These are phyloP conservation scores for Lampropteryx suffumata DNA, from an alignment of 2,888 invertebrate species.

Conservation along the genomic window DNA sequence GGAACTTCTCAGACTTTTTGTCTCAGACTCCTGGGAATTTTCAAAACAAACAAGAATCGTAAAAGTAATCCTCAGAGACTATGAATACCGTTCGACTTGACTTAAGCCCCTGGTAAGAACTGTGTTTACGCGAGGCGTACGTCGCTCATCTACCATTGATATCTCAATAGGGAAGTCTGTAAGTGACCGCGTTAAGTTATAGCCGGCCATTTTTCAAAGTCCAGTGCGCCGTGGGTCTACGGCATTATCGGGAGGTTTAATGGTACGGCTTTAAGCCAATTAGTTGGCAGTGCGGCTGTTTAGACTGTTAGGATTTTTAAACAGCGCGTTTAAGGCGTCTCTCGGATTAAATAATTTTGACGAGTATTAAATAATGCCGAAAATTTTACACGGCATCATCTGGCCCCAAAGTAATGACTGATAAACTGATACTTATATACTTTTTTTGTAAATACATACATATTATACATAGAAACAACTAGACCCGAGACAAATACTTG, in stretches of 20 bases:
- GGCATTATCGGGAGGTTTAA: constrained; percentile 66
- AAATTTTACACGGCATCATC: too few species aligned
- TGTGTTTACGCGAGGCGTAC: constrained; percentile 63
- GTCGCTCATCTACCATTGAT: constrained; percentile 77
- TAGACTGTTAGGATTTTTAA: constrained; percentile 21
- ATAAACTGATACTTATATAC: too few species aligned
- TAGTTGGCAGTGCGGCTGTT: constrained; percentile 50
- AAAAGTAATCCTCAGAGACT: too few species aligned
- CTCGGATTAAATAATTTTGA: too few species aligned
- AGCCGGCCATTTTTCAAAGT: constrained; percentile 75
- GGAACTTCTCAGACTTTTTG: too few species aligned
- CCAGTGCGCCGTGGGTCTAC: constrained; percentile 50
- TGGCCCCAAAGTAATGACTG: too few species aligned
- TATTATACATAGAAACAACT: too few species aligned
- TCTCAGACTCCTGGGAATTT: too few species aligned
- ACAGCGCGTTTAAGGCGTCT: background rate
- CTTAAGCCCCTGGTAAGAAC: constrained; percentile 41
- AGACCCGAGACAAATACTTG: too few species aligned
- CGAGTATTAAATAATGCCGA: too few species aligned
- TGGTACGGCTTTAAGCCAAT: constrained; percentile 70
- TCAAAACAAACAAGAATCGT: too few species aligned
- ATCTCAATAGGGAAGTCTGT: constrained; percentile 81
- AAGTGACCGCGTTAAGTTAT: constrained; percentile 79
- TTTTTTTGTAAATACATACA: too few species aligned
- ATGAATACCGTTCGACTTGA: constrained; percentile 15